Percentiles rank a stretch among this genome's conserved stretches.
phyloP scores from a whole-genome alignment of 2,888 invertebrate genomes.

The Cantharis flavilabris region DNA sequence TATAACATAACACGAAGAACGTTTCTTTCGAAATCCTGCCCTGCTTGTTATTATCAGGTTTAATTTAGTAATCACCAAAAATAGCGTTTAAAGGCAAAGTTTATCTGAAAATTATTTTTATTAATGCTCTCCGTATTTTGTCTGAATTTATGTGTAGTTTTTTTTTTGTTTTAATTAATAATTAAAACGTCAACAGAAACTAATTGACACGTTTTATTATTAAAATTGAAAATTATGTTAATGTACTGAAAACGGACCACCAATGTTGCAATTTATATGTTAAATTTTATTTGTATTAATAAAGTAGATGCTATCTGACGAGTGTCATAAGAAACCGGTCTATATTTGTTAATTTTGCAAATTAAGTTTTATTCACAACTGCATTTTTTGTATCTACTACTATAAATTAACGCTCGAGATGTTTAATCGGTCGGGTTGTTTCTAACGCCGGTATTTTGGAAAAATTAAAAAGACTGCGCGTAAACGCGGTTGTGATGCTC shows the following conservation, averaged over 20 bases:
- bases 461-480: not conserved
- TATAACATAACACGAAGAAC: not conserved
- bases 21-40: not conserved
- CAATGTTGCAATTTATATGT: constrained; percentile 4
- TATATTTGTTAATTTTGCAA: not conserved
- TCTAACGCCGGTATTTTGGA: not conserved
- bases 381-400: not conserved
- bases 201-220: not conserved
- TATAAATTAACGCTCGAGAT: not conserved
- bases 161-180: not conserved
- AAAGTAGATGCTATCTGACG: not conserved
- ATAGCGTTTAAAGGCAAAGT: constrained; percentile 7
- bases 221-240: not conserved
- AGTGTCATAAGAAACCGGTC: not conserved
- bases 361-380: not conserved
- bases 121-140: not conserved
- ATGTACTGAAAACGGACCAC: not conserved
- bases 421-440: not conserved
- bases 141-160: not conserved
- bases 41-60: not conserved
- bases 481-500: constrained; percentile 1
- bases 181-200: not conserved
- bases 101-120: constrained; percentile 4
- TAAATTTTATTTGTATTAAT: not conserved
- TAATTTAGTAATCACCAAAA: constrained; percentile 14